Percentiles rank a stretch among this genome's conserved stretches.
These are phyloP conservation scores for Lordiphosa mommai DNA, from an alignment of 1,140 invertebrate species.

Conservation along the genomic window DNA sequence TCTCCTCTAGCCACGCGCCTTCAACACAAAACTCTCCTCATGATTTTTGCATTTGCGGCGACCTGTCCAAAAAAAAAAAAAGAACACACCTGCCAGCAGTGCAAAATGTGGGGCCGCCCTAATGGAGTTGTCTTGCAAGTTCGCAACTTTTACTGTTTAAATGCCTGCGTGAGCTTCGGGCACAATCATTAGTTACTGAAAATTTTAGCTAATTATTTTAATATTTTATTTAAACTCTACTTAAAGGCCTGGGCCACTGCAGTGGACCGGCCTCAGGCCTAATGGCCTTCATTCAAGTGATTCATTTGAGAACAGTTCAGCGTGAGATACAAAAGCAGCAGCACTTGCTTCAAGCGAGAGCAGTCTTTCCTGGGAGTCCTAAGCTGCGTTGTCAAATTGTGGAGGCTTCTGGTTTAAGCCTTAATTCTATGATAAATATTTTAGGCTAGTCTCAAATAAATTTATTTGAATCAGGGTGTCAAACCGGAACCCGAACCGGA, in stretches of 20 bases:
- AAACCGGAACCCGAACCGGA: too few species aligned
- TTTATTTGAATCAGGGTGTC: too few species aligned
- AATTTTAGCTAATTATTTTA: conserved; percentile 47
- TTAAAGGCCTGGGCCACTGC: background rate
- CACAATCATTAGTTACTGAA: conserved; percentile 33
- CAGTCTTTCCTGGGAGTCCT: too few species aligned
- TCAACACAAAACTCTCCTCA: conserved; percentile 41
- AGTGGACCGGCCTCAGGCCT: background rate
- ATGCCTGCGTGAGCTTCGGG: conserved; percentile 25
- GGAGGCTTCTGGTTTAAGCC: too few species aligned
- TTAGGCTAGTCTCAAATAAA: too few species aligned
- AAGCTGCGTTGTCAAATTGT: too few species aligned
- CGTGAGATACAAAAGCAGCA: too few species aligned
- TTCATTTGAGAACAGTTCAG: too few species aligned
- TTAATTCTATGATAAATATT: too few species aligned
- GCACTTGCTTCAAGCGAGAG: too few species aligned
- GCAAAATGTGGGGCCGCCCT: conserved; percentile 64
- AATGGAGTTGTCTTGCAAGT: conserved; percentile 53
- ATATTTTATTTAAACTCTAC: conserved; percentile 30
- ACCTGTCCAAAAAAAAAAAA: conserved; percentile 11
- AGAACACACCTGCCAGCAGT: conserved; percentile 39
- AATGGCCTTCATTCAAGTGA: background rate
- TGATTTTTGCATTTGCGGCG: conserved; percentile 40
- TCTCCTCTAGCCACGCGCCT: conserved; percentile 53
- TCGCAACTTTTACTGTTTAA: conserved; percentile 26